Conservation (phyloP, 2,797 vertebrate genomes). For the Okamejei kenojei region DNA sequence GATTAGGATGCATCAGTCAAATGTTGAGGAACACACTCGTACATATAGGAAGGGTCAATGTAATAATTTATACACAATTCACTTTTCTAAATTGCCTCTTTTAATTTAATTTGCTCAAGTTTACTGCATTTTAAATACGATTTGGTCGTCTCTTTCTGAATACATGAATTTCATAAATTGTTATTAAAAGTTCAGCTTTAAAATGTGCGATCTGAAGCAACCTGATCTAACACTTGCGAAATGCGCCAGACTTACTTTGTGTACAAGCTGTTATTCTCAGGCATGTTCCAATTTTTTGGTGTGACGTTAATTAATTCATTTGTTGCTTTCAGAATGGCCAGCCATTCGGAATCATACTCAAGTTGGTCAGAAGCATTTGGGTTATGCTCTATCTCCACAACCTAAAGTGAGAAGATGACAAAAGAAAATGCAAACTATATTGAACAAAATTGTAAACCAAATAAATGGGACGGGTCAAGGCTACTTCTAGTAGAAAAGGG, state of each 20-base stretch:
- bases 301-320: conserved; percentile 70
- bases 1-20: not conserved
- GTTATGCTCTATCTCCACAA: conserved; percentile 82
- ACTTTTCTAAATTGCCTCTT: too few species aligned
- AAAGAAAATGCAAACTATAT: not conserved
- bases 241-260: conserved; percentile 58
- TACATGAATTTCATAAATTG: not conserved
- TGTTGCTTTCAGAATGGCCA: conserved; percentile 82
- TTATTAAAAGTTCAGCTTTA: not conserved
- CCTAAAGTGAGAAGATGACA: conserved; percentile 54
- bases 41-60: not conserved
- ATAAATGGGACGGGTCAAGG: not conserved
- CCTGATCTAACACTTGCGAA: not conserved
- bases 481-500: too few species aligned
- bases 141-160: not conserved
- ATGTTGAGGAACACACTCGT: not conserved
- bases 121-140: too few species aligned
- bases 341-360: conserved; percentile 91
- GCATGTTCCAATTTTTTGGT: conserved; percentile 73
- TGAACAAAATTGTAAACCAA: not conserved
- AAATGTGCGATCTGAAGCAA: not conserved
- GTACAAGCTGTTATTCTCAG: conserved; percentile 82
- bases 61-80: not conserved
- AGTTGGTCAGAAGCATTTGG: conserved; percentile 67
- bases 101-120: too few species aligned